Percentiles rank a stretch among this genome's conserved stretches.
Evolutionary conservation across 2,113 vertebrate species (phyloP).

Genomic region (Catharus fuscescens): DNA sequence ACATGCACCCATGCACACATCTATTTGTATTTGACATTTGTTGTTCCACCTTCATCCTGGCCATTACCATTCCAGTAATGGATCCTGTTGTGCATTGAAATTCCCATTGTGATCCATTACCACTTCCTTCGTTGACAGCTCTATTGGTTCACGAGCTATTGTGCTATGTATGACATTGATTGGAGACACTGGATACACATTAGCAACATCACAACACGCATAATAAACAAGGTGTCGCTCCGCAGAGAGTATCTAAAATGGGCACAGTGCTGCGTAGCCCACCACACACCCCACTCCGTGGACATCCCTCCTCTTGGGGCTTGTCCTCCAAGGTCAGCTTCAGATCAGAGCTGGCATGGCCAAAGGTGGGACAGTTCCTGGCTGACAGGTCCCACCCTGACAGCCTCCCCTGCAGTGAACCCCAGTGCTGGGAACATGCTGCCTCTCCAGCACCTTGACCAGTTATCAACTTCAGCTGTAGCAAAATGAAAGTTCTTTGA

Average conservation of each 20-base stretch:
- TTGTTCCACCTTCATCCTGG: not conserved
- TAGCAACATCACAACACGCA: slow-evolving; percentile 20
- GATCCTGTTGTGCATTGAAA: slow-evolving; percentile 11
- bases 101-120: slow-evolving; percentile 47
- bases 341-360: not conserved
- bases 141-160: slow-evolving; percentile 24
- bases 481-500: not conserved
- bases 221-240: not conserved
- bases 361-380: rapidly evolving
- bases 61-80: not conserved
- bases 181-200: slow-evolving; percentile 27
- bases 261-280: not conserved
- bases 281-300: rapidly evolving
- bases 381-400: not conserved
- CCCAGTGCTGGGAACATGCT: not conserved
- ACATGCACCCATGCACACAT: not conserved
- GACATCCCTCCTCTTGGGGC: not conserved
- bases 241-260: not conserved
- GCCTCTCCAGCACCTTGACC: not conserved
- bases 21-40: slow-evolving; percentile 23
- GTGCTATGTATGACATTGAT: slow-evolving; percentile 33
- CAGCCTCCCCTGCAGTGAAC: rapidly evolving
- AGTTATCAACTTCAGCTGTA: not conserved
- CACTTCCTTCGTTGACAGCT: slow-evolving; percentile 19
- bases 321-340: not conserved